phyloP scores from a whole-genome alignment of 2,113 vertebrate genomes.

The Rhinolophus sinicus region DNA sequence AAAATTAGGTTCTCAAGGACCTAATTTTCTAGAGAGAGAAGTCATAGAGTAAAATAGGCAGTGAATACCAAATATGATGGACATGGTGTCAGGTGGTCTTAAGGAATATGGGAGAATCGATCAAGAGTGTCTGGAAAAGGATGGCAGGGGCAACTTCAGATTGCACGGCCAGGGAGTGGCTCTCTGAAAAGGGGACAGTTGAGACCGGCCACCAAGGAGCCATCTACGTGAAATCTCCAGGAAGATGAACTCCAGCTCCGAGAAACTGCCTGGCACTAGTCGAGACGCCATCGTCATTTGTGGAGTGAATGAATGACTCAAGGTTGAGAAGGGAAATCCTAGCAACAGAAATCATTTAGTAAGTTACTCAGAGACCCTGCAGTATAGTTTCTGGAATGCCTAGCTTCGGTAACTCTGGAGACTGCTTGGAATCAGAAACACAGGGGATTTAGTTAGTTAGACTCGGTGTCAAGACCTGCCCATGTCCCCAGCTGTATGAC shows the following conservation, averaged over 20 bases:
- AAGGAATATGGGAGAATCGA: not conserved
- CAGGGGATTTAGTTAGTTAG: not conserved
- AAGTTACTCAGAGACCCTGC: not conserved
- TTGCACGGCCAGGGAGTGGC: not conserved
- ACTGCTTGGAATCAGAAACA: no score
- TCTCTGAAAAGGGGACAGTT: not conserved
- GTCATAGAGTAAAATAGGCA: not conserved
- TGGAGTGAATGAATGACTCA: not conserved
- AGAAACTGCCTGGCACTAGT: fast-evolving
- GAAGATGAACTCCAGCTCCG: not conserved
- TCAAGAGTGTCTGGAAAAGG: not conserved
- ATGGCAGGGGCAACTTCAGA: not conserved
- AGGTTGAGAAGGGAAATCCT: not conserved
- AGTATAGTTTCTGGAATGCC: not conserved
- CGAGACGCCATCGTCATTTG: not conserved
- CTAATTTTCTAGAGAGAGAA: constrained; percentile 2
- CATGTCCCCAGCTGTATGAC: not conserved
- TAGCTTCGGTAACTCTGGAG: not conserved
- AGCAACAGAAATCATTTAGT: not conserved
- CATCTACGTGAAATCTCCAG: not conserved
- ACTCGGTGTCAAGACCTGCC: not conserved
- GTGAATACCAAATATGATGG: not conserved
- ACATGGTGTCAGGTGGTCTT: not conserved
- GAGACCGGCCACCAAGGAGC: not conserved
- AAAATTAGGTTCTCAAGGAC: not conserved